These are phyloP conservation scores for Eupsilia transversa DNA, from an alignment of 2,888 invertebrate species.

Conservation along the genomic window DNA sequence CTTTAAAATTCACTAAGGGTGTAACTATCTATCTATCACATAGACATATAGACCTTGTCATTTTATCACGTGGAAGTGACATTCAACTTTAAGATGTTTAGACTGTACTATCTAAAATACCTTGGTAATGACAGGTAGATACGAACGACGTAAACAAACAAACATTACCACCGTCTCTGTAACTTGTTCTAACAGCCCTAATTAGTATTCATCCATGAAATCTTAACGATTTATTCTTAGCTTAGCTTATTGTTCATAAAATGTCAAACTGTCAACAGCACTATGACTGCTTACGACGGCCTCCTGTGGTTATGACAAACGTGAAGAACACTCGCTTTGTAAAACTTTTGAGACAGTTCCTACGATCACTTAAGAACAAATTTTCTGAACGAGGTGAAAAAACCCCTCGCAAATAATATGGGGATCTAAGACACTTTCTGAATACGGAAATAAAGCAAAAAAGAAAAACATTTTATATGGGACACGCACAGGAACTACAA, in stretches of 20 bases:
- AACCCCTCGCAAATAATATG: not conserved
- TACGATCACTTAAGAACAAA: not conserved
- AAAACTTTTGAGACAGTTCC: not conserved
- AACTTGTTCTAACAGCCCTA: not conserved
- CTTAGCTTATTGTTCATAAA: not conserved
- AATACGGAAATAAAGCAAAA: no score
- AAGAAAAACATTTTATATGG: no score
- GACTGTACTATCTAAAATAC: not conserved
- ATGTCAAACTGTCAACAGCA: constrained; percentile 24
- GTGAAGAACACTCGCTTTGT: not conserved
- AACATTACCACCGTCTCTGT: not conserved
- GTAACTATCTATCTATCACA: not conserved
- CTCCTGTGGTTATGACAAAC: not conserved
- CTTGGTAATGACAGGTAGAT: not conserved
- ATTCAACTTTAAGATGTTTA: not conserved
- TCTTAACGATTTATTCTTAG: constrained; percentile 5
- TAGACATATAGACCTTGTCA: not conserved
- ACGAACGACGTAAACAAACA: constrained; percentile 26
- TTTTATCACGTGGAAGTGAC: not conserved
- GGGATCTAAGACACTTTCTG: not conserved
- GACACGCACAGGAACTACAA: no score
- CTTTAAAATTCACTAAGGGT: no score
- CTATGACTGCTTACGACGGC: not conserved
- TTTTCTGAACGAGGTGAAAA: not conserved
- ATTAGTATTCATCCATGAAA: not conserved